phyloP scores from a whole-genome alignment of 2,797 vertebrate genomes.

The Acridotheres tristis region DNA sequence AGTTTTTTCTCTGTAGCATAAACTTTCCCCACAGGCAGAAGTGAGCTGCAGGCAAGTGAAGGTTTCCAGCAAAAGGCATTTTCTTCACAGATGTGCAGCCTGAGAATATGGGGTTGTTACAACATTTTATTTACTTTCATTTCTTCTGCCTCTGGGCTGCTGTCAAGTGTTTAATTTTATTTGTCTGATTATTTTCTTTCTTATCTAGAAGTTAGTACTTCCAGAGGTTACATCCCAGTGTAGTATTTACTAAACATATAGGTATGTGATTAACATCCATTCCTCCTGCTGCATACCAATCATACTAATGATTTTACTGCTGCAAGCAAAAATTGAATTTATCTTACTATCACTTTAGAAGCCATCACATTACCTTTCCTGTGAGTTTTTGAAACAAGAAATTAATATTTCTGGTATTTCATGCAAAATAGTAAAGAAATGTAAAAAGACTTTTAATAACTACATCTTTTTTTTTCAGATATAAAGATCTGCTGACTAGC shows the following conservation, averaged over 20 bases:
- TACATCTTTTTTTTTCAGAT: neutral
- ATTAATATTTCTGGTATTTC: neutral
- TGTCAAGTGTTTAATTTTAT: conserved; percentile 18
- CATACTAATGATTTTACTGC: neutral
- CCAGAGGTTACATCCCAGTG: neutral
- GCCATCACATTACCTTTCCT: neutral
- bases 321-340: neutral
- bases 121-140: neutral
- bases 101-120: neutral
- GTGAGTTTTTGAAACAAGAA: neutral
- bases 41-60: neutral
- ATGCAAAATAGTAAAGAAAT: neutral
- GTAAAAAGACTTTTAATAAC: neutral
- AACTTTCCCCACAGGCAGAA: neutral
- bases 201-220: neutral
- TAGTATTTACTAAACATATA: neutral
- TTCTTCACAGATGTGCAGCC: conserved; percentile 17
- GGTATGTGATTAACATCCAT: neutral
- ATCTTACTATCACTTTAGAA: neutral
- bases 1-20: conserved; percentile 1
- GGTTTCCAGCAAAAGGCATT: conserved; percentile 17
- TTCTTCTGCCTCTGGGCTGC: neutral
- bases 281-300: neutral
- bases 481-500: neutral
- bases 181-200: neutral